Percentiles rank a stretch among this genome's conserved stretches.
phyloP scores from a whole-genome alignment of 2,113 vertebrate species.

The Neotoma lepida region DNA sequence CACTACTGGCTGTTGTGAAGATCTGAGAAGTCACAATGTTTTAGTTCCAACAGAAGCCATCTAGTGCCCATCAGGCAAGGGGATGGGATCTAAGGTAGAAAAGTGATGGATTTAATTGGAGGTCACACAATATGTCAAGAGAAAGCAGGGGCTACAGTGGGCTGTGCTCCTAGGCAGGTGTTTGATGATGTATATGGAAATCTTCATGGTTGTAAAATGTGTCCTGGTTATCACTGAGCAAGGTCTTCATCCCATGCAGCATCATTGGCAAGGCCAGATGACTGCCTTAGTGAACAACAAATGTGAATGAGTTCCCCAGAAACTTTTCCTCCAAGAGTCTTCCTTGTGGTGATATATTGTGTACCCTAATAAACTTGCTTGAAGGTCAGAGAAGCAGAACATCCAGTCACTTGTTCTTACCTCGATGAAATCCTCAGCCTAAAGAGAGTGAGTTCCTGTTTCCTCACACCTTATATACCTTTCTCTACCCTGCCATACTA shows the following conservation, averaged over 20 bases:
- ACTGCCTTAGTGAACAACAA: fast-evolving
- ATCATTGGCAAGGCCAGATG: not conserved
- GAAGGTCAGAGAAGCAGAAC: too few species aligned
- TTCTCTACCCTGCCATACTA: too few species aligned
- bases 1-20: not conserved
- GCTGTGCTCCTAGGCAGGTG: too few species aligned
- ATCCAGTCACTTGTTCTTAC: too few species aligned
- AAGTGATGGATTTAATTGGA: too few species aligned
- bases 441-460: too few species aligned
- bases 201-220: not conserved
- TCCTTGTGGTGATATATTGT: too few species aligned
- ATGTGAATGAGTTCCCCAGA: not conserved
- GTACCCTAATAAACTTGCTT: too few species aligned
- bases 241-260: not conserved
- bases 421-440: too few species aligned
- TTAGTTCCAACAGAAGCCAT: not conserved
- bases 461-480: too few species aligned
- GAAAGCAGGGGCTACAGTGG: not conserved
- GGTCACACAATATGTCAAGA: not conserved
- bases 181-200: not conserved
- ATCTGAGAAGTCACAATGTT: not conserved
- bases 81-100: not conserved
- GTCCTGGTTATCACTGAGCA: not conserved
- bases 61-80: not conserved
- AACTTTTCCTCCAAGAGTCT: not conserved